phyloP scores from a whole-genome alignment of 35 echinoderm and acorn worm species.

The Acanthaster planci region DNA sequence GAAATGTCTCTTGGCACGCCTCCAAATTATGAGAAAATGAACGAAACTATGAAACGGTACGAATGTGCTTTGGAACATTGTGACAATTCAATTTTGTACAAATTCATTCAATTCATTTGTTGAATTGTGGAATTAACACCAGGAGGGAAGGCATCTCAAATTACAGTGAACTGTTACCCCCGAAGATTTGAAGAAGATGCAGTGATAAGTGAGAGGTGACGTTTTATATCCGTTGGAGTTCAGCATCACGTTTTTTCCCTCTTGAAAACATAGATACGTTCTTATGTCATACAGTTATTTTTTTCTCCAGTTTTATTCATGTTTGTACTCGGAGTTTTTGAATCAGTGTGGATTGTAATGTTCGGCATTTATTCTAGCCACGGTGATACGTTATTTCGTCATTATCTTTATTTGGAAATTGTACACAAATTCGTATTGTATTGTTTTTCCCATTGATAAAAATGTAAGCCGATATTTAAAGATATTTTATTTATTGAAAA shows the following conservation, averaged over 20 bases:
- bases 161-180: not conserved
- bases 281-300: not conserved
- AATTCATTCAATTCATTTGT: no score
- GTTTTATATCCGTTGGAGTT: not conserved
- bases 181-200: not conserved
- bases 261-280: not conserved
- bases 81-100: no score
- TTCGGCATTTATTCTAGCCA: not conserved
- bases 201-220: not conserved
- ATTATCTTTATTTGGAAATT: not conserved
- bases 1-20: no score
- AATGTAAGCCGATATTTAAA: not conserved
- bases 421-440: not conserved
- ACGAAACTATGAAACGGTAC: no score
- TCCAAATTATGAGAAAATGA: no score
- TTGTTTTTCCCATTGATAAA: not conserved
- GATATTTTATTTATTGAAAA: conserved; percentile 31
- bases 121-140: not conserved
- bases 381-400: not conserved
- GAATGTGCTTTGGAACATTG: no score
- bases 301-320: conserved; percentile 3
- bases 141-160: not conserved
- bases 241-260: not conserved
- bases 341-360: not conserved
- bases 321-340: conserved; percentile 2